phyloP scores from a whole-genome alignment of 2,113 vertebrate species.

The Poeciliopsis occidentalis region DNA sequence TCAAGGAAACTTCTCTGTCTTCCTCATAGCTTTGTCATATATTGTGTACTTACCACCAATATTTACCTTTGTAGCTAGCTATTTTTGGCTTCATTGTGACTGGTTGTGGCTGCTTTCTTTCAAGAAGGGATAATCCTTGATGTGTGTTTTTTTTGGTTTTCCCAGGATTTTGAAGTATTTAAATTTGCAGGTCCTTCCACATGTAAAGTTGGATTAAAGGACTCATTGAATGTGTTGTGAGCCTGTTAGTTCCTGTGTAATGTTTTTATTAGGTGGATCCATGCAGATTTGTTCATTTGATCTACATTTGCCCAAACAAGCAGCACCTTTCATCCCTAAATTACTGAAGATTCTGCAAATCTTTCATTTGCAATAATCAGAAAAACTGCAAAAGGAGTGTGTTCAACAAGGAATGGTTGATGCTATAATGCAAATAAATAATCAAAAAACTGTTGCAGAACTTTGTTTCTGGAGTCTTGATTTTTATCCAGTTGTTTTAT shows the following conservation, averaged over 20 bases:
- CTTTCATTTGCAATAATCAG: slow-evolving; percentile 48
- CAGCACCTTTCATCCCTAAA: slow-evolving; percentile 41
- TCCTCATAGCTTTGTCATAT: slow-evolving; percentile 65
- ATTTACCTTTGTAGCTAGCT: slow-evolving; percentile 59
- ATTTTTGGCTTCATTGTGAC: slow-evolving; percentile 54
- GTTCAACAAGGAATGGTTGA: slow-evolving; percentile 27
- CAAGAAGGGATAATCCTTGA: slow-evolving; percentile 35
- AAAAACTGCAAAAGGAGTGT: slow-evolving; percentile 41
- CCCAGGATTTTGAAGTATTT: slow-evolving; percentile 40
- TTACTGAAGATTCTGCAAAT: slow-evolving; percentile 8
- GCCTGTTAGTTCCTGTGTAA: neutral
- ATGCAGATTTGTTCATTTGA: neutral
- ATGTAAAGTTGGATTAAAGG: neutral
- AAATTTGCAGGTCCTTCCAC: slow-evolving; percentile 16
- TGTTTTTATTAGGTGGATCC: neutral
- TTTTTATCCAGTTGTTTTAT: neutral
- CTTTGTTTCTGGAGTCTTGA: slow-evolving; percentile 8
- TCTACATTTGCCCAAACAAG: slow-evolving; percentile 11
- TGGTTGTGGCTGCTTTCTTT: slow-evolving; percentile 56
- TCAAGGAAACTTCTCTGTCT: slow-evolving; percentile 53
- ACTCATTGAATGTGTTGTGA: slow-evolving; percentile 1
- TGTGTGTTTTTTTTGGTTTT: slow-evolving; percentile 50
- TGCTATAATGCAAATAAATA: slow-evolving; percentile 69
- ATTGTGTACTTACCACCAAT: slow-evolving; percentile 53
- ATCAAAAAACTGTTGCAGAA: slow-evolving; percentile 55